Percentiles rank a stretch among this genome's conserved stretches.
phyloP scores from a whole-genome alignment of 2,888 invertebrate genomes.

The Harpalus rufipes region DNA sequence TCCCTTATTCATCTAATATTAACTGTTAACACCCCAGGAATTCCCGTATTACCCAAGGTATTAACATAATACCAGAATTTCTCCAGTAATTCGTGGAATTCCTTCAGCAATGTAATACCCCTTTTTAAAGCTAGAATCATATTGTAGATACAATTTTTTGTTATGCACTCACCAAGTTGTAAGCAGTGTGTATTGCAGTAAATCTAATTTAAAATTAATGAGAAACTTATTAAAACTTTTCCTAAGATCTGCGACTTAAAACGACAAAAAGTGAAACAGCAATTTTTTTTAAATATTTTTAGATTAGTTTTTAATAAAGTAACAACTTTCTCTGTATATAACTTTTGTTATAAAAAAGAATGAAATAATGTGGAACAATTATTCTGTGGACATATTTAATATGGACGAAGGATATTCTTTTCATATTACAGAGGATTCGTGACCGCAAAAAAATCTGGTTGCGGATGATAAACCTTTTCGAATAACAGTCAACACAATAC shows the following conservation, averaged over 20 bases:
- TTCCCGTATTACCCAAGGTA: too few species aligned
- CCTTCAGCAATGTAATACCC: too few species aligned
- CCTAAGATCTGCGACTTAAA: neutral
- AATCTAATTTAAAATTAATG: conserved; percentile 4
- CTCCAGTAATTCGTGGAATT: too few species aligned
- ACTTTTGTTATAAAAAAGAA: neutral
- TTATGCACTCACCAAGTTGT: neutral
- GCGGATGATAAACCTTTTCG: conserved; percentile 30
- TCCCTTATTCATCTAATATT: too few species aligned
- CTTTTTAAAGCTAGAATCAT: too few species aligned
- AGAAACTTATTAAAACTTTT: conserved; percentile 4
- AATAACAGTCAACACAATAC: conserved; percentile 36
- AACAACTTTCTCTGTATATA: neutral
- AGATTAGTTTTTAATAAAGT: conserved; percentile 7
- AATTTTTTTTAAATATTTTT: neutral
- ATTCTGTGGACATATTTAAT: conserved; percentile 51
- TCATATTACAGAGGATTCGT: conserved; percentile 24
- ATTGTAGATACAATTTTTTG: too few species aligned
- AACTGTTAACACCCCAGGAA: too few species aligned
- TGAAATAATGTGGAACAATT: conserved; percentile 38
- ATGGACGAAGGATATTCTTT: conserved; percentile 45
- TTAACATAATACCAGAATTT: too few species aligned
- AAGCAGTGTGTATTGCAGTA: neutral
- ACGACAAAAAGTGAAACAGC: neutral
- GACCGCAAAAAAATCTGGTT: conserved; percentile 40